These are phyloP conservation scores for Ahaetulla prasina DNA, from an alignment of 2,113 vertebrate genomes.

Conservation along the genomic window DNA sequence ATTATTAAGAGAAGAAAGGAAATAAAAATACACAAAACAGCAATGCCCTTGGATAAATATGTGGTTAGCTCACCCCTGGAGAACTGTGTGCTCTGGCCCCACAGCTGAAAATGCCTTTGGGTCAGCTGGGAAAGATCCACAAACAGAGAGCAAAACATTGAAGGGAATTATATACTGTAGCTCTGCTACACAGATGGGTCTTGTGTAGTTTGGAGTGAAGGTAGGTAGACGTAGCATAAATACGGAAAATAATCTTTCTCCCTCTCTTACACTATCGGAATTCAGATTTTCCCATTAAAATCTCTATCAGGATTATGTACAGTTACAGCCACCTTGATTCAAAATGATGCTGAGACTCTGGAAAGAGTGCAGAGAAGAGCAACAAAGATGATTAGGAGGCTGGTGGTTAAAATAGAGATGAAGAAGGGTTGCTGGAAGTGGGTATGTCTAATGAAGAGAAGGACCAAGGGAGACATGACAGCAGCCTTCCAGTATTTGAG, in stretches of 20 bases:
- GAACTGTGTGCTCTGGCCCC: background rate
- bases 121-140: background rate
- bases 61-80: background rate
- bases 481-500: too few species aligned
- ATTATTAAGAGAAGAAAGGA: background rate
- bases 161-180: background rate
- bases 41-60: background rate
- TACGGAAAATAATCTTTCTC: background rate
- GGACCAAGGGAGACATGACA: too few species aligned
- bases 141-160: background rate
- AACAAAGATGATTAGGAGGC: background rate
- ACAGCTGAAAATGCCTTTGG: background rate
- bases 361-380: background rate
- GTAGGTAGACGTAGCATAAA: background rate
- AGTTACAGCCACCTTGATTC: too few species aligned
- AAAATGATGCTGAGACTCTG: too few species aligned
- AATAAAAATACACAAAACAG: background rate
- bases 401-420: too few species aligned
- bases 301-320: too few species aligned
- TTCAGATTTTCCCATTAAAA: background rate
- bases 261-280: background rate
- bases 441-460: too few species aligned
- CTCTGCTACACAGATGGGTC: background rate
- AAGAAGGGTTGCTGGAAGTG: too few species aligned
- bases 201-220: background rate